Evolutionary conservation across 2,797 vertebrate genomes (phyloP).

Genomic region (Labroides dimidiatus): DNA sequence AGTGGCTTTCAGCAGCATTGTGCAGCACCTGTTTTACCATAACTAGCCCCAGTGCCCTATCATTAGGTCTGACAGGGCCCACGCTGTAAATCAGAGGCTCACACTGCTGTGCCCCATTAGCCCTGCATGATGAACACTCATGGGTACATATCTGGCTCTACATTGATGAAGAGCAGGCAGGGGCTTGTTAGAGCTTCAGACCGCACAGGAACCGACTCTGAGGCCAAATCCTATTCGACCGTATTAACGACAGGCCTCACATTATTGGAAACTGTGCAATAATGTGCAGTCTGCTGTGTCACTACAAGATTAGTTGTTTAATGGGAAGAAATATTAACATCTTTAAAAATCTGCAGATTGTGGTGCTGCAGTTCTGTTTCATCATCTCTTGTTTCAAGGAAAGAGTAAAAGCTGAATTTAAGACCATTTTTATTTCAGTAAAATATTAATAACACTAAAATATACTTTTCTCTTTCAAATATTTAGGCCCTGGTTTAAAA

Average conservation of each 20-base stretch:
- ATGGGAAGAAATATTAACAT: conserved; percentile 16
- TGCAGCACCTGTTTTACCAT: conserved; percentile 75
- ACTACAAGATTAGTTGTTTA: conserved; percentile 10
- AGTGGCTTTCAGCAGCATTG: conserved; percentile 66
- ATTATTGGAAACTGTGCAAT: conserved; percentile 28
- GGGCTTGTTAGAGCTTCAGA: conserved; percentile 53
- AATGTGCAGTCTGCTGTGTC: conserved; percentile 29
- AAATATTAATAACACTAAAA: no score
- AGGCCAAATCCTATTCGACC: conserved; percentile 26
- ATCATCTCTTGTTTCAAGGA: background rate
- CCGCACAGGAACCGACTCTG: conserved; percentile 26
- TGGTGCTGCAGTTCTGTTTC: background rate
- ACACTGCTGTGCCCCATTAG: conserved; percentile 73
- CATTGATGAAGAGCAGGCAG: conserved; percentile 63
- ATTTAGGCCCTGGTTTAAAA: no score
- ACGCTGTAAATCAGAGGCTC: conserved; percentile 78
- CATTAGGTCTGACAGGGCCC: conserved; percentile 75
- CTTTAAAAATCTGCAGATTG: conserved; percentile 19
- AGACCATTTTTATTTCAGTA: background rate
- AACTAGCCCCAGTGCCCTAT: conserved; percentile 68
- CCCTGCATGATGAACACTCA: conserved; percentile 79
- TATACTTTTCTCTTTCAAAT: no score
- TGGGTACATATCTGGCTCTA: conserved; percentile 72
- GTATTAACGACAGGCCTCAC: conserved; percentile 6
- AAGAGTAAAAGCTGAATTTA: background rate